Evolutionary conservation across 2,888 invertebrate genomes (phyloP), one percentile per base, ranked within the genome.

Genomic region (Liopterus haemorrhoidalis): DNA sequence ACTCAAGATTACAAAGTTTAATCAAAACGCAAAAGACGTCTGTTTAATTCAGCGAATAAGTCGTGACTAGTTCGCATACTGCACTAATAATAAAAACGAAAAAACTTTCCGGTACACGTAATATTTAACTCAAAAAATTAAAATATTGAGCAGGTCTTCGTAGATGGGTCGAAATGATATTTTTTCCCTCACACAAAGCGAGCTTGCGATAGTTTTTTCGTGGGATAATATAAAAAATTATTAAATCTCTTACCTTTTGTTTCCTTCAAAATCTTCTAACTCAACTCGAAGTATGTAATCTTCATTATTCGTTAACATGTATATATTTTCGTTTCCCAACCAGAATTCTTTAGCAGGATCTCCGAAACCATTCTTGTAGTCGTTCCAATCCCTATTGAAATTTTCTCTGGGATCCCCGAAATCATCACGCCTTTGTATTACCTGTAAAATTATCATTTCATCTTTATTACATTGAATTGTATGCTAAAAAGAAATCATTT

Each of bases 291-390:
- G 72, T 65, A 85, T 81, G 64, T 91, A 91, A 61, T 91, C 90
- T 59, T 92, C 91, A 59, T 91, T 89, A 63, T 90, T 90, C 25
- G 92, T 91, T 32, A 92, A 72, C 87, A 91, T 89, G 66, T 90
- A 91, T 52, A 92, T 91, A 61, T 92, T 92, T 66, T 92, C 90
- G 62, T 92, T 92, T 39, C 92, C 92, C 18, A 92, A 75, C 91
- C 91, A 92, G 68, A 92, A 89, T 66, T 92, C 91, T 61, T 86
- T 83, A 53, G 81, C 82, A 1, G 90, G 86, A 70, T 92, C 90
- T 2, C 91, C 92, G 62, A 92, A 92, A 1, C 92, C 92, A 61
- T 90, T 90, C 65, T 91, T 90, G 67, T 92, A 92, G 61, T 92
- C 90, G 45, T 84, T 81, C 91, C 92, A 92, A 66, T 91, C 90